Base-by-base conservation (phyloP, 1,140 invertebrate species). In the Diachasmimorpha longicaudata region DNA sequence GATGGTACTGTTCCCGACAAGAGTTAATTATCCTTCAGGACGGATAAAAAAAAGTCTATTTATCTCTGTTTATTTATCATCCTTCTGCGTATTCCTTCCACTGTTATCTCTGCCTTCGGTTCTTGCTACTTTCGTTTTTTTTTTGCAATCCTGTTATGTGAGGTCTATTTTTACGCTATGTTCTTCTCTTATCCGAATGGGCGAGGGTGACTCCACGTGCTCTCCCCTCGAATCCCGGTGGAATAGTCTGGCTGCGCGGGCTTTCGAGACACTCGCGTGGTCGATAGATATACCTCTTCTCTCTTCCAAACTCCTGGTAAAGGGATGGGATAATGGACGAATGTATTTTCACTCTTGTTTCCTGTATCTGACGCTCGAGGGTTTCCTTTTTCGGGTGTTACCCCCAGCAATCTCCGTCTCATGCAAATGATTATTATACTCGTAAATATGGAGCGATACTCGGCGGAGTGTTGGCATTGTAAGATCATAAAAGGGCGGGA, bases 21-120 rank as follows among this genome's bases (percentile, higher is more conserved):
- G 72, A 74, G 72, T 68, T 74, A 74, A 74, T 74, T 74, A 74
- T 66, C 23, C 21, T 67, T 74, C 39, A 42, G 39, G 23, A 63
- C 19, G 21, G 21, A 63, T 25, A 31, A 63, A 63, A 63, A 63
- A 63, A 16, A 16, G 14, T 2, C 48, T 63, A 63, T 63, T 63
- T 63, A 63, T 63, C 23, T 63, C 23, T 63, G 58, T 63, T 63
- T 63, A 63, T 63, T 63, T 63, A 63, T 63, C 23, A 63, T 23
- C 19, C 0, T 5, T 11, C 10, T 10, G 9, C 44, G 44, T 46
- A 46, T 58, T 10, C n/a, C n/a, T 16, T 19, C n/a, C 21, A 19
- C 52, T 58, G 52, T 58, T 21, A 58, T 58, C 52, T 58, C 21
- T 21, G 19, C 21, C 13, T 21, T 58, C 52, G 16, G 8, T 58